Evolutionary conservation across 1,140 invertebrate genomes (phyloP).

Genomic region (Drosophila pseudoobscura): DNA sequence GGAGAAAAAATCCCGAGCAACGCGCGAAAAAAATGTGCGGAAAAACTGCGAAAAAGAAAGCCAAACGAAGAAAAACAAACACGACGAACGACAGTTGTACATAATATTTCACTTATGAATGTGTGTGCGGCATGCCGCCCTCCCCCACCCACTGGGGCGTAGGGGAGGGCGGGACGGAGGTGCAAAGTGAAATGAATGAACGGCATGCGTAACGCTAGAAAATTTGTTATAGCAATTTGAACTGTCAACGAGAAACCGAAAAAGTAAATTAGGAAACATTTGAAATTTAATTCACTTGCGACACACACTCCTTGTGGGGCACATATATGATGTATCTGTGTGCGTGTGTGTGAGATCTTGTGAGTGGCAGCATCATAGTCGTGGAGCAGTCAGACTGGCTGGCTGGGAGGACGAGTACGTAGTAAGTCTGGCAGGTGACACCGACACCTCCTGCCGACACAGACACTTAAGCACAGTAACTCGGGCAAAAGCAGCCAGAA

Average conservation of each 20-base stretch:
- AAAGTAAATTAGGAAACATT: slow-evolving; percentile 82
- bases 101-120: slow-evolving; percentile 82
- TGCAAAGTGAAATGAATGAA: slow-evolving; percentile 71
- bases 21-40: slow-evolving; percentile 33
- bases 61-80: slow-evolving; percentile 61
- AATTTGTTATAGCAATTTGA: slow-evolving; percentile 82
- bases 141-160: too few relatives aligned
- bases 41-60: slow-evolving; percentile 37
- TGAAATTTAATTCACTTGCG: slow-evolving; percentile 79
- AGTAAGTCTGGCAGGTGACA: slow-evolving; percentile 69
- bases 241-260: slow-evolving; percentile 80
- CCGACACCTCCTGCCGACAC: slow-evolving; percentile 63
- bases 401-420: neutral
- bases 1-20: slow-evolving; percentile 25
- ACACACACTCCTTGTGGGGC: slow-evolving; percentile 19
- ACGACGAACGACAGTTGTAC: slow-evolving; percentile 79
- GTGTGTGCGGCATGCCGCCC: slow-evolving; percentile 35
- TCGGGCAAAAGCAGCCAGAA: slow-evolving; percentile 29
- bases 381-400: neutral
- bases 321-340: slow-evolving; percentile 3
- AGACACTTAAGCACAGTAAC: slow-evolving; percentile 65
- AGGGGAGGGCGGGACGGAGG: neutral
- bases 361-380: slow-evolving; percentile 59
- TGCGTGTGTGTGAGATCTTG: slow-evolving; percentile 16
- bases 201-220: slow-evolving; percentile 77